Evolutionary conservation across 2,113 vertebrate species (phyloP), one percentile per base, ranked within the genome.

Genomic region (Antennarius striatus): DNA sequence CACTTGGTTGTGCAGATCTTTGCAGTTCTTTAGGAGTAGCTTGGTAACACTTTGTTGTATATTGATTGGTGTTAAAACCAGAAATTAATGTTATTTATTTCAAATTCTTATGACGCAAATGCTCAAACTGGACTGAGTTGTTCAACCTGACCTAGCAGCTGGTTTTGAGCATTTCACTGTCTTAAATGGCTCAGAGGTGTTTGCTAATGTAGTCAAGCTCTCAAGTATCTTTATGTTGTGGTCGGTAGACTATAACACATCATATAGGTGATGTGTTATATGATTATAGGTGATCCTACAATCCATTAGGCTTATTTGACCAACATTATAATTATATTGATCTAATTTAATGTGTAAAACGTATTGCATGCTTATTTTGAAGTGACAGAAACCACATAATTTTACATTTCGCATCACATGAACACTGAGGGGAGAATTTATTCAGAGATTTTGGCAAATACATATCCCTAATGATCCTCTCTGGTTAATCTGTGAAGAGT

Each of bases 381-480:
- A 88, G 68, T 73, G 80, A 80, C 78, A 89, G 66, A 83, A 84
- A 83, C 56, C 68, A 66, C 75, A 81, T 45, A 66, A 86, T 83
- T 77, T 73, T 74, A 57, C 75, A 63, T 81, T 74, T 88, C 83
- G 69, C 72, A 71, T 82, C 76, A 81, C 76, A 77, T 63, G 77
- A 43, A 68, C 47, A 70, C 64, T 28, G 48, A 54, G 16, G 75
- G 56, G 82, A 76, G 79, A 84, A 88, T 89, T 85, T 88, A 85
- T 89, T 91, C 79, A 48, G 58, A 76, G 42, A 45, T 75, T 62
- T 79, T 88, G 86, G 87, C 89, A 88, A 91, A 90, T 86, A 85
- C 75, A 86, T 85, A 86, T 90, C 89, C 84, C 89, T 93, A 91
- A 93, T 93, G 91, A 90, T 90, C 84, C 64, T 85, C 61, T 85